Base-by-base conservation (phyloP, 1,140 invertebrate genomes). In the Oryctes rhinoceros region DNA sequence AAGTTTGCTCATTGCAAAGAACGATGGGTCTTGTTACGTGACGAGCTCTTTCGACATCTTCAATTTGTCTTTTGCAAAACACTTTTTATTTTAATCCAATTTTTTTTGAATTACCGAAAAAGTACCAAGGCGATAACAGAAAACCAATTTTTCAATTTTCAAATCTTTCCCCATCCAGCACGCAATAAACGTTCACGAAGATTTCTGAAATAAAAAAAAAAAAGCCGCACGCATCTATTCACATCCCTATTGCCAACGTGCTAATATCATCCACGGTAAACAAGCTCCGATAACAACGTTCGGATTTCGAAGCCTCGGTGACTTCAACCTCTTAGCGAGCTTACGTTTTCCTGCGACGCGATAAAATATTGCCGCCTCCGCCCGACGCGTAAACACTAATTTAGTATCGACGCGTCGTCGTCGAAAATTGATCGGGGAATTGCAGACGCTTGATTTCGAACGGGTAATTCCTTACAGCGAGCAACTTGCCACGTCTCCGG, bases 381-480 rank as follows among this genome's bases (percentile, higher is more conserved):
- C 6, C n/a, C 13, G 53, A 59, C 53, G 53, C 15, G 53, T 15
- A 59, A 59, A 59, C 53, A 59, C 53, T 59, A 59, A 59, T 59
- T 59, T 59, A 59, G 53, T n/a, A 59, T 59, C 53, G 53, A 18
- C 53, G 53, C 53, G 6, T n/a, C 18, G 15, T 59, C n/a, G 53
- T 59, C 53, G 53, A 59, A 59, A 59, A 59, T 59, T 59, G 53
- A 59, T 59, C 53, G 53, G 53, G 53, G 15, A 59, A 59, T 18
- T 59, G 53, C 15, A 59, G 53, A 18, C 18, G 53, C 53, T 59
- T 59, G 53, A 59, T 59, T 15, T 18, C n/a, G 13, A 59, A 59
- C 18, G 53, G 18, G 53, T 59, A 59, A 59, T 18, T 59, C 15
- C 53, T 59, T 59, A 59, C 53, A 18, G 13, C n/a, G n/a, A n/a